These are phyloP conservation scores for Stratiomys singularior DNA, from an alignment of 2,888 invertebrate genomes.

Conservation along the genomic window DNA sequence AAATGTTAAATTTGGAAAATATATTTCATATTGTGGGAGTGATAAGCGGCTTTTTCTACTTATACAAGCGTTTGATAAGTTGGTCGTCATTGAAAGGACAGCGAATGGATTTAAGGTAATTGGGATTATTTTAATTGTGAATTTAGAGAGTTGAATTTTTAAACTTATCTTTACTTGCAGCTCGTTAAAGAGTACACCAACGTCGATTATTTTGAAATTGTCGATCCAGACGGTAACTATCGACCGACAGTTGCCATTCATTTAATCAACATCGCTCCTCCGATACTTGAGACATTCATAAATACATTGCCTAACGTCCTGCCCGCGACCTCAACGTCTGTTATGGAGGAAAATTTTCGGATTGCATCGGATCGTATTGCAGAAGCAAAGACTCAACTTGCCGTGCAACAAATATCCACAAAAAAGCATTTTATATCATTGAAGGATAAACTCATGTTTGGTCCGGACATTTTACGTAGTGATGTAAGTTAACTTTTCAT, in stretches of 20 bases:
- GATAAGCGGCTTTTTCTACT: conserved; percentile 41
- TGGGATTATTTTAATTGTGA: not conserved
- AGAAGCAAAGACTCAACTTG: conserved; percentile 29
- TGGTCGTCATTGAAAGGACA: conserved; percentile 44
- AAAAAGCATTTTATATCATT: conserved; percentile 40
- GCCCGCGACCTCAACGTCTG: not conserved
- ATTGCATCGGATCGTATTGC: not conserved
- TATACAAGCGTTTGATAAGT: conserved; percentile 44
- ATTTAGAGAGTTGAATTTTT: not conserved
- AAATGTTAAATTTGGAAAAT: conserved; percentile 43
- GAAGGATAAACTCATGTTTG: conserved; percentile 47
- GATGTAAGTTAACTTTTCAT: conserved; percentile 36
- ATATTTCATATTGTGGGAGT: conserved; percentile 5
- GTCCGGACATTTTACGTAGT: conserved; percentile 47
- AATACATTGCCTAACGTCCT: not conserved
- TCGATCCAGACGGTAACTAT: conserved; percentile 45
- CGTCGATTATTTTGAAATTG: conserved; percentile 47
- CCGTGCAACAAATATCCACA: conserved; percentile 29
- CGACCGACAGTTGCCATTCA: conserved; percentile 28
- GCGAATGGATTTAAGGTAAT: conserved; percentile 41
- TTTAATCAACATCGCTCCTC: not conserved
- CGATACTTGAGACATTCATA: conserved; percentile 5
- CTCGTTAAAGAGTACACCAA: conserved; percentile 34
- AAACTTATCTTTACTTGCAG: conserved; percentile 31
- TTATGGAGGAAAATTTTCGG: not conserved